These are phyloP conservation scores for Drosophila ogumai DNA, from an alignment of 1,140 invertebrate species.

Conservation along the genomic window DNA sequence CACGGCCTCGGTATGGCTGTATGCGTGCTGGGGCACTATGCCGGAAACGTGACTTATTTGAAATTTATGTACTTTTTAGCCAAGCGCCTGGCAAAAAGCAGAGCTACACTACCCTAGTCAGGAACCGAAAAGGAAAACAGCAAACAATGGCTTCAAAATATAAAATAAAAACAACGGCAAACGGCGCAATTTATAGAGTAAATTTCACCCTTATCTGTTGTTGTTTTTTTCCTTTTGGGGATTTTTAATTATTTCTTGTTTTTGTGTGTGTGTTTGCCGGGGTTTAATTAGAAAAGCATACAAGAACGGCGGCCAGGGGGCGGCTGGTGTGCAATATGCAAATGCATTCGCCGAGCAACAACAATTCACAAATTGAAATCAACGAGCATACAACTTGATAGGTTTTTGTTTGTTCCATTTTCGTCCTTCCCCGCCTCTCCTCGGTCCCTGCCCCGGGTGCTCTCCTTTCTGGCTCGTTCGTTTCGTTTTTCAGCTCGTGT, in stretches of 20 bases:
- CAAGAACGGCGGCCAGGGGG: constrained; percentile 38
- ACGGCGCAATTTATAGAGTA: constrained; percentile 52
- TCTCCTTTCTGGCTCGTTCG: constrained; percentile 47
- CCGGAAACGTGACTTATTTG: constrained; percentile 80
- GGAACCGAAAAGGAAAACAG: constrained; percentile 33
- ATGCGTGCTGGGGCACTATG: constrained; percentile 43
- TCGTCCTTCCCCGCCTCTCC: constrained; percentile 26
- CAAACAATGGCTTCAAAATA: constrained; percentile 17
- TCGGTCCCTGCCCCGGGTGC: constrained; percentile 10
- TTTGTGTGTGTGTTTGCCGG: constrained; percentile 14
- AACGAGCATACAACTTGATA: constrained; percentile 80
- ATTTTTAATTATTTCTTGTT: constrained; percentile 41
- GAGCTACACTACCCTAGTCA: constrained; percentile 38
- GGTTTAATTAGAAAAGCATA: constrained; percentile 77
- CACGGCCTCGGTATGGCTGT: constrained; percentile 16
- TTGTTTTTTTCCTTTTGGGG: constrained; percentile 7
- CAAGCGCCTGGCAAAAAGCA: constrained; percentile 37
- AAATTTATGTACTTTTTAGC: constrained; percentile 82
- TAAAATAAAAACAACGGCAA: constrained; percentile 13
- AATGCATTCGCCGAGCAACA: constrained; percentile 66
- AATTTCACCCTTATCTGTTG: constrained; percentile 47
- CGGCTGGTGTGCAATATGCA: constrained; percentile 73
- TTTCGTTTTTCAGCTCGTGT: constrained; percentile 69
- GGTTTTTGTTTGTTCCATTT: constrained; percentile 66
- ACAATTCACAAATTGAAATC: constrained; percentile 81